Conservation (phyloP, 2,113 vertebrate genomes). For the Stigmatopora nigra region DNA sequence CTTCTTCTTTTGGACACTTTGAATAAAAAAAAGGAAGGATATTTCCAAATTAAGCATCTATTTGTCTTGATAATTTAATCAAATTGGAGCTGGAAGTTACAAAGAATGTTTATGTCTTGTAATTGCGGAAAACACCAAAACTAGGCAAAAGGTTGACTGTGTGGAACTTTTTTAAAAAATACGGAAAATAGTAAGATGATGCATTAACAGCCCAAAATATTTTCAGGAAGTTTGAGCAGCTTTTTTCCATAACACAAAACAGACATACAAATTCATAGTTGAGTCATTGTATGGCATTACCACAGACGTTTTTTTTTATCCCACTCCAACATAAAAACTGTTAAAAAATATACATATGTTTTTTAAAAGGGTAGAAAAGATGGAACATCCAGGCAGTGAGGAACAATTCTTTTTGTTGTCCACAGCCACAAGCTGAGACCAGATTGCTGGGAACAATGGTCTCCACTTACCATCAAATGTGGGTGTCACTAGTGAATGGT, state of each 20-base stretch:
- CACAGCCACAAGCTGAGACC: constrained; percentile 2
- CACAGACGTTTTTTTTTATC: constrained; percentile 18
- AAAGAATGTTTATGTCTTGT: neutral
- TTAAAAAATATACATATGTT: constrained; percentile 1
- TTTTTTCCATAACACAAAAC: no score
- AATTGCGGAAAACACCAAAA: no score
- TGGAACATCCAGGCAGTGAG: constrained; percentile 1
- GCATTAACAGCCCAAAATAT: constrained; percentile 19
- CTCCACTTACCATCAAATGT: constrained; percentile 7
- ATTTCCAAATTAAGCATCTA: no score
- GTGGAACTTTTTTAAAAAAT: neutral
- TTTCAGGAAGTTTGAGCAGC: neutral
- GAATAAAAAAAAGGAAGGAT: no score
- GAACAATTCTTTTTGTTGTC: constrained; percentile 1
- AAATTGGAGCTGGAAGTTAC: neutral
- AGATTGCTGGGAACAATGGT: constrained; percentile 12
- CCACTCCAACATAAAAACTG: neutral
- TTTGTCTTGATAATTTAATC: no score
- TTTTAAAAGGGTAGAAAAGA: constrained; percentile 2
- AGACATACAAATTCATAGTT: constrained; percentile 25
- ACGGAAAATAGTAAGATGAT: no score
- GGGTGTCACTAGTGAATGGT: constrained; percentile 6
- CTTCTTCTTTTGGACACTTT: no score
- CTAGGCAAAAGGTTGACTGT: no score
- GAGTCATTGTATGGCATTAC: constrained; percentile 37